phyloP scores from a whole-genome alignment of 2,797 vertebrate genomes.

The Myioborus melanocephalus region DNA sequence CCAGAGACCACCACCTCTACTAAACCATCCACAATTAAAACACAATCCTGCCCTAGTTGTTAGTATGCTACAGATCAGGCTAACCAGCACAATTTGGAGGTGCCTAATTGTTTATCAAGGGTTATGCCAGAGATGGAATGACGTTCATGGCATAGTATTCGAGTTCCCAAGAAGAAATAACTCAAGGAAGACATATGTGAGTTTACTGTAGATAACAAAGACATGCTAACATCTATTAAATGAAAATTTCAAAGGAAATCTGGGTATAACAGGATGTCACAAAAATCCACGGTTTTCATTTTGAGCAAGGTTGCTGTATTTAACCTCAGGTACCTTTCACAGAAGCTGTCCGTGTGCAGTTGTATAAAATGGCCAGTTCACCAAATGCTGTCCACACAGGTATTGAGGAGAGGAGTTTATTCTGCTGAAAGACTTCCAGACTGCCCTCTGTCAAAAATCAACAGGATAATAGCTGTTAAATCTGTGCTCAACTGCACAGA shows the following conservation, averaged over 20 bases:
- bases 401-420: slow-evolving; percentile 86
- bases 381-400: slow-evolving; percentile 90
- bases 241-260: neutral
- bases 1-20: neutral
- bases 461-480: neutral
- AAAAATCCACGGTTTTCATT: neutral
- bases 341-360: slow-evolving; percentile 91
- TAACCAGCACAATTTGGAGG: neutral
- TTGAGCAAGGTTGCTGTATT: rapidly evolving
- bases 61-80: neutral
- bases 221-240: neutral
- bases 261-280: neutral
- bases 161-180: neutral
- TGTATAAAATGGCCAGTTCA: slow-evolving; percentile 92
- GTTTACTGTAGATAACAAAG: neutral
- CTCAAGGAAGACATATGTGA: neutral
- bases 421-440: slow-evolving; percentile 91
- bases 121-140: neutral
- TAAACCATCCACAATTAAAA: neutral
- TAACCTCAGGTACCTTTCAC: slow-evolving; percentile 82
- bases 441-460: slow-evolving; percentile 81
- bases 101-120: neutral
- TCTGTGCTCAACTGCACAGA: neutral
- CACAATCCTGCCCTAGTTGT: neutral
- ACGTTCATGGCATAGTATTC: neutral